Evolutionary conservation across 2,797 vertebrate species (phyloP).

Genomic region (Heterohyrax brucei): DNA sequence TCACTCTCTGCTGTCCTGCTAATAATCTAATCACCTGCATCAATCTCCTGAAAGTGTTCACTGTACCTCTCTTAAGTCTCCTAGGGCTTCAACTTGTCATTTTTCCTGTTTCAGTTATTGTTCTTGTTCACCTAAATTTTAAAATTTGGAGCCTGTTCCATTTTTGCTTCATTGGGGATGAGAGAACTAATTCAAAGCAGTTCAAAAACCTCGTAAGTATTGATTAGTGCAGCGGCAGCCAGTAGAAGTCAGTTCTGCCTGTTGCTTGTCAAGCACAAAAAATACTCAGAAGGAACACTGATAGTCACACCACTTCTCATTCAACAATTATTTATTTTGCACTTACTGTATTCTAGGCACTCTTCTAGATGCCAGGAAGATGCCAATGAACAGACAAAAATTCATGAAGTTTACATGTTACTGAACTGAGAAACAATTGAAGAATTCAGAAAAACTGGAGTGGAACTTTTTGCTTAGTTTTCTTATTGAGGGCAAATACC

Average conservation of each 20-base stretch:
- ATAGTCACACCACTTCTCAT: neutral
- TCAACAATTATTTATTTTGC: conserved; percentile 27
- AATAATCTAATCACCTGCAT: no score
- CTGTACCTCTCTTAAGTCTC: no score
- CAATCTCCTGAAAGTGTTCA: no score
- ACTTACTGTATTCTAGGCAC: neutral
- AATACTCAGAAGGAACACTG: neutral
- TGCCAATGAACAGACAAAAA: neutral
- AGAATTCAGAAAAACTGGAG: neutral
- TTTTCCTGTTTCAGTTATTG: no score
- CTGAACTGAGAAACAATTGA: neutral
- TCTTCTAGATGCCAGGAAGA: neutral
- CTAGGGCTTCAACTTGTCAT: no score
- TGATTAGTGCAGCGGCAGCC: neutral
- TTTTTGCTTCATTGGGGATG: no score
- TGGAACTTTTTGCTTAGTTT: conserved; percentile 38
- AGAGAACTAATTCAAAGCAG: no score
- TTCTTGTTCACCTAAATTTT: no score
- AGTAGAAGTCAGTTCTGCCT: neutral
- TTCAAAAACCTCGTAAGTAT: no score
- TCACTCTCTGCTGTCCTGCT: no score
- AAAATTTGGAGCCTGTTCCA: no score
- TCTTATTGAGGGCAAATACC: conserved; percentile 37
- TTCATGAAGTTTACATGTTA: neutral
- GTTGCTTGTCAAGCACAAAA: neutral